Base-by-base conservation (phyloP, 2,113 vertebrate genomes). In the Panurus biarmicus region DNA sequence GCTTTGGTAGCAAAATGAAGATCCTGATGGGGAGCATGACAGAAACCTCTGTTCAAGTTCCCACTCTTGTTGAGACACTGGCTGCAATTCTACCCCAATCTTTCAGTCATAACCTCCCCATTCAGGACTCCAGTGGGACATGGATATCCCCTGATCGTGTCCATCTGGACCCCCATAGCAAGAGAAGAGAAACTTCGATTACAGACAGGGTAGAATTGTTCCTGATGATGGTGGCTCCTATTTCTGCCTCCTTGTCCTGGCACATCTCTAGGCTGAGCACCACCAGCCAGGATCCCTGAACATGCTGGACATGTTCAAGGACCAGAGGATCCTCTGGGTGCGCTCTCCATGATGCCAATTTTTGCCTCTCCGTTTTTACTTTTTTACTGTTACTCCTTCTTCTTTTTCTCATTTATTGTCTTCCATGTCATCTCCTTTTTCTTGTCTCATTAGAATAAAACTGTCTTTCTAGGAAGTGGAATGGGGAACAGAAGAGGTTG, bases 341-440 rank as follows among this genome's bases (percentile, higher is more conserved):
- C 12, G 12, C 23, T 42, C 26, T 45, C 40, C 44, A 21, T 19
- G 10, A 69, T 12, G 6, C 14, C 65, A 14, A 14, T 6, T 45
- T 81, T 58, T 33, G 12, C 24, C 8, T 70, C 28, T 3, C 10
- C 45, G 5, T 57, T 74, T 66, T 62, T 6, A 24, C 33, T 65
- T 48, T 56, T 76, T 73, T 16, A 57, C 22, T 60, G 10, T 53
- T 69, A 26, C 13, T 50, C 10, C 11, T 62, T 9, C 17, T 62
- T 22, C 10, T 73, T 89, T 76, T 51, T 51, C 45, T 56, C 36
- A 60, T 61, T 58, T 51, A 12, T 31, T n/a, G 4, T 28, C 20
- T 65, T 56, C 9, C 45, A 47, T 0, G 0, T 33, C 0, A 51
- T 81, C 61, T 73, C 14, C 33, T 69, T 76, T 58, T 56, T 16